Conservation (phyloP, 2,797 vertebrate genomes). For the Hydrophis major region DNA sequence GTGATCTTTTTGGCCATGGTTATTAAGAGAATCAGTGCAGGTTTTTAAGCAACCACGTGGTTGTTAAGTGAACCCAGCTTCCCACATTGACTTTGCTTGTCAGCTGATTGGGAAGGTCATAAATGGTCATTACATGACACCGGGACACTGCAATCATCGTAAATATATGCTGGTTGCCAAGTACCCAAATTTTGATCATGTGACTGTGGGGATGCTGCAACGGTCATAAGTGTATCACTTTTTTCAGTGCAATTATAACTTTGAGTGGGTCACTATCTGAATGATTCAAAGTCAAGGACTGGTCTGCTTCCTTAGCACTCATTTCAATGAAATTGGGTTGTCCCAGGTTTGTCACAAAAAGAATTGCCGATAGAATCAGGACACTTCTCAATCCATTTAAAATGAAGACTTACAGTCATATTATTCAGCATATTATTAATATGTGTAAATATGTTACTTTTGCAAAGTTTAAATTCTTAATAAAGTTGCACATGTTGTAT, state of each 20-base stretch:
- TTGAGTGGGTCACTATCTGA: not conserved
- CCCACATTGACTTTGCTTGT: not conserved
- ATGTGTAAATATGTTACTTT: not conserved
- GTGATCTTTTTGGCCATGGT: not conserved
- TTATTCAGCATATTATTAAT: not conserved
- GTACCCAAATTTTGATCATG: not conserved
- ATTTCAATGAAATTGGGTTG: not conserved
- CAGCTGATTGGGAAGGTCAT: not conserved
- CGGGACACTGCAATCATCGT: not conserved
- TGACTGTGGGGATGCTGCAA: not conserved
- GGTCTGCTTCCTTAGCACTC: not conserved
- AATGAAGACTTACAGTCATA: not conserved
- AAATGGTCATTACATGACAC: not conserved
- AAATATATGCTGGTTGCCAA: not conserved
- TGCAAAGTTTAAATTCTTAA: not conserved
- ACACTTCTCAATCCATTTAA: not conserved
- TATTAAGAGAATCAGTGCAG: not conserved
- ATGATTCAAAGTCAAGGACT: not conserved
- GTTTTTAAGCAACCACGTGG: not conserved
- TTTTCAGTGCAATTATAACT: not conserved
- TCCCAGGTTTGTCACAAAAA: not conserved
- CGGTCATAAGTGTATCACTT: not conserved
- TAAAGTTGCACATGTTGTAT: not conserved
- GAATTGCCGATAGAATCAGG: not conserved
- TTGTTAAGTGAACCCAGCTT: not conserved